phyloP scores from a whole-genome alignment of 64 coral and sea anemone genomes.

The Astreopora myriophthalma region DNA sequence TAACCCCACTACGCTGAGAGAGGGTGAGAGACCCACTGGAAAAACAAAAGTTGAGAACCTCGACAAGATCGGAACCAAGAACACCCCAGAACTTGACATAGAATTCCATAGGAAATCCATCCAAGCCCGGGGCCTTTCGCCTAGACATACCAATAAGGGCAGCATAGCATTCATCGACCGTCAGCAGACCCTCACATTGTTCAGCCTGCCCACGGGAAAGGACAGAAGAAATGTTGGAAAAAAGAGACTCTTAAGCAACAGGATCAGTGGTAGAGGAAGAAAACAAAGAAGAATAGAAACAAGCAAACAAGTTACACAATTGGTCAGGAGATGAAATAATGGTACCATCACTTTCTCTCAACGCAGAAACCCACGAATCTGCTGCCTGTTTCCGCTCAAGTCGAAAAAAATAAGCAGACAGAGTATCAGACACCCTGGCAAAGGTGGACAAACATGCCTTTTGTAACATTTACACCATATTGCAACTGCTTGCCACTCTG shows the following conservation, averaged over 20 bases:
- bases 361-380: too few relatives aligned
- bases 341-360: background rate
- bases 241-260: background rate
- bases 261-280: background rate
- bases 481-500: too few relatives aligned
- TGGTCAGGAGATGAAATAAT: too few relatives aligned
- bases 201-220: background rate
- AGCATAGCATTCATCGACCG: background rate
- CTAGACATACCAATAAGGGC: background rate
- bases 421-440: too few relatives aligned
- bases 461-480: too few relatives aligned
- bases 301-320: too few relatives aligned
- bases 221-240: background rate
- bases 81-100: background rate
- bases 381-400: too few relatives aligned
- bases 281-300: too few relatives aligned
- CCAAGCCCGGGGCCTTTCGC: background rate
- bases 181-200: background rate
- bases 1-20: background rate
- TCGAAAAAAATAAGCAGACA: too few relatives aligned
- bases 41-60: background rate
- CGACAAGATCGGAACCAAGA: background rate
- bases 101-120: constrained; percentile 39
- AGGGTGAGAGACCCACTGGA: background rate
- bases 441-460: too few relatives aligned